Evolutionary conservation across 2,113 vertebrate genomes (phyloP), one percentile per base, ranked within the genome.

Genomic region (Syngnathus scovelli): DNA sequence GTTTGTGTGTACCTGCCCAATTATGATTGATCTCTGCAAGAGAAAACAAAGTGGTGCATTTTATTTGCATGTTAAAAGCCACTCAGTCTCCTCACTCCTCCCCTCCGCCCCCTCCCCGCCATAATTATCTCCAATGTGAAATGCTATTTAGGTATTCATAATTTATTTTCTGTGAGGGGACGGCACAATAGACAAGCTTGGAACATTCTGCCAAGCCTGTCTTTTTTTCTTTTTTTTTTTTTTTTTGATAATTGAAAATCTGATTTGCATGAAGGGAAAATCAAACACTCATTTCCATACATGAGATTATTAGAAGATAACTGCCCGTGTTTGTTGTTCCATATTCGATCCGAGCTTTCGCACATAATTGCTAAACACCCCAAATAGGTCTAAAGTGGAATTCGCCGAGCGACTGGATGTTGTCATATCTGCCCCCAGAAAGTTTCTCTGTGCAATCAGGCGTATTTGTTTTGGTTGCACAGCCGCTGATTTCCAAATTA

Each of bases 261-360:
- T 89, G 79, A 91, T 92, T 90, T 91, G 91, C 88, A 91, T 92
- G 82, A 90, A 78, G 75, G 80, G 79, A 89, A 90, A 91, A 91
- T 90, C 89, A 91, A 91, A 90, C 88, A 88, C 87, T 90, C 84
- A 91, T 92, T 92, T 91, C 83, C 91, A 92, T 90, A 91, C 76
- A 86, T 78, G 86, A 89, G 88, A 89, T 90, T 88, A 90, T 90
- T 86, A 89, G 89, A 85, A 85, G 87, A 90, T 90, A 90, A 90
- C 88, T 85, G 80, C 84, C 67, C 69, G 86, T 90, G 87, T 91
- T 92, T 91, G 88, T 89, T 86, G 78, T 86, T 86, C 78, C 76
- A 81, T 90, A 87, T 89, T 90, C 85, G 86, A 87, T 83, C 81
- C 71, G 84, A 85, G 85, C 75, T 71, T 79, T 79, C 84, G 75